Evolutionary conservation across 2,113 vertebrate species (phyloP).

Genomic region (Rutilus rutilus): DNA sequence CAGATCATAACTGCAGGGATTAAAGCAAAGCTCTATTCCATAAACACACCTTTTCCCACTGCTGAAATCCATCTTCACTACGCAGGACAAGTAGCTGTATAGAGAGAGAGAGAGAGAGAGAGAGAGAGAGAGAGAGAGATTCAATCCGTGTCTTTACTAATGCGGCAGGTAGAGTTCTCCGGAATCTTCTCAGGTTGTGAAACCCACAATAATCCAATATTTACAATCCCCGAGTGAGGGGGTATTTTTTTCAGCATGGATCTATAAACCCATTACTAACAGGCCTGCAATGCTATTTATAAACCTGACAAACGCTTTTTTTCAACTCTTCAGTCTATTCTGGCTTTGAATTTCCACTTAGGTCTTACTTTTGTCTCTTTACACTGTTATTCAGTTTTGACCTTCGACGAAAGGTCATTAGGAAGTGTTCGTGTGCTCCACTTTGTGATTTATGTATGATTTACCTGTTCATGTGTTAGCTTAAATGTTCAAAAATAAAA

Average conservation of each 20-base stretch:
- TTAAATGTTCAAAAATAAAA: background rate
- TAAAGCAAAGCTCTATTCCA: background rate
- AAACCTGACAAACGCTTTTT: constrained; percentile 39
- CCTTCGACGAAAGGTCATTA: background rate
- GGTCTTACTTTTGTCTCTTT: constrained; percentile 25
- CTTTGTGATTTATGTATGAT: background rate
- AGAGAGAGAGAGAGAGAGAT: constrained; percentile 34
- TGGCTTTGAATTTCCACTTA: constrained; percentile 30
- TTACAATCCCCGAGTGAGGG: constrained; percentile 55
- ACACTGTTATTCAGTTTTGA: background rate
- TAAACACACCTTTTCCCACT: constrained; percentile 20
- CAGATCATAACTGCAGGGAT: constrained; percentile 9
- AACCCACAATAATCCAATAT: constrained; percentile 64
- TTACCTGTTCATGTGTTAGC: background rate
- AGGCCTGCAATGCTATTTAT: constrained; percentile 60
- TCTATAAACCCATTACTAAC: constrained; percentile 66
- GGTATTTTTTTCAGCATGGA: constrained; percentile 54
- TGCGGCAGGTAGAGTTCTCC: constrained; percentile 52
- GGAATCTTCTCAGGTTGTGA: constrained; percentile 56
- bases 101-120: constrained; percentile 13
- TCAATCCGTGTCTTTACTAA: constrained; percentile 42
- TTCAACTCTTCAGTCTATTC: constrained; percentile 32
- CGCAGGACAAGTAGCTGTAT: background rate
- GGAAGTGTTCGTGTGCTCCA: background rate
- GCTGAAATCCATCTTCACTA: constrained; percentile 26